Evolutionary conservation across 1,140 invertebrate species (phyloP).

Genomic region (Lordiphosa stackelbergi): DNA sequence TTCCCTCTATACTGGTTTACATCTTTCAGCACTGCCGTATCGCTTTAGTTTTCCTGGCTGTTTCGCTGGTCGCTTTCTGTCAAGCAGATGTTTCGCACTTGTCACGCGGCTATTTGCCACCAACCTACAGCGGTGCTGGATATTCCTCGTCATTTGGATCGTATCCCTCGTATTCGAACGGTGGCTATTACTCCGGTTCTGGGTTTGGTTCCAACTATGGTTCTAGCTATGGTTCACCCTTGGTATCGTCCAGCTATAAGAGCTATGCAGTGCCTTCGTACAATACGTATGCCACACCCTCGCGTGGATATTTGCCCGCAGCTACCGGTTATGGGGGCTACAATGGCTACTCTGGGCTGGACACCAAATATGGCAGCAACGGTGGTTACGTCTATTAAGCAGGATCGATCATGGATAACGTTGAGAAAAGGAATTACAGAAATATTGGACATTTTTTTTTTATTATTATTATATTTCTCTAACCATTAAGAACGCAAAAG

Average conservation of each 20-base stretch:
- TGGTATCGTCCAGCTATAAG: constrained; percentile 34
- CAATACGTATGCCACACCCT: constrained; percentile 43
- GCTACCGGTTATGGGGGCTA: constrained; percentile 26
- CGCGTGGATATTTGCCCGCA: constrained; percentile 42
- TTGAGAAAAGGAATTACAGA: too few relatives aligned
- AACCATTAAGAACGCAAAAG: too few relatives aligned
- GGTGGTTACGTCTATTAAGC: constrained; percentile 67
- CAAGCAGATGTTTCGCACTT: constrained; percentile 60
- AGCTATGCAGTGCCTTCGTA: constrained; percentile 54
- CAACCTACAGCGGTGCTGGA: constrained; percentile 20
- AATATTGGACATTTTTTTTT: too few relatives aligned
- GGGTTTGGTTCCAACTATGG: background rate
- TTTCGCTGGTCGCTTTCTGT: constrained; percentile 34
- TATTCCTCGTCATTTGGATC: constrained; percentile 21
- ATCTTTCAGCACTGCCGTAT: constrained; percentile 26
- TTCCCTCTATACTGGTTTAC: background rate
- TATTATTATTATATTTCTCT: too few relatives aligned
- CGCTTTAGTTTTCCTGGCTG: constrained; percentile 22
- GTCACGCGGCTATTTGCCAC: constrained; percentile 54
- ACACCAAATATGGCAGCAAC: constrained; percentile 64
- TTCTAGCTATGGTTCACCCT: constrained; percentile 20
- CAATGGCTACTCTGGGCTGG: constrained; percentile 44
- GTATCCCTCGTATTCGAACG: constrained; percentile 47
- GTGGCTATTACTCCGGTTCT: constrained; percentile 31
- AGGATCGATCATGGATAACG: too few relatives aligned